phyloP scores from a whole-genome alignment of 2,113 vertebrate genomes.

The Gallinago media region DNA sequence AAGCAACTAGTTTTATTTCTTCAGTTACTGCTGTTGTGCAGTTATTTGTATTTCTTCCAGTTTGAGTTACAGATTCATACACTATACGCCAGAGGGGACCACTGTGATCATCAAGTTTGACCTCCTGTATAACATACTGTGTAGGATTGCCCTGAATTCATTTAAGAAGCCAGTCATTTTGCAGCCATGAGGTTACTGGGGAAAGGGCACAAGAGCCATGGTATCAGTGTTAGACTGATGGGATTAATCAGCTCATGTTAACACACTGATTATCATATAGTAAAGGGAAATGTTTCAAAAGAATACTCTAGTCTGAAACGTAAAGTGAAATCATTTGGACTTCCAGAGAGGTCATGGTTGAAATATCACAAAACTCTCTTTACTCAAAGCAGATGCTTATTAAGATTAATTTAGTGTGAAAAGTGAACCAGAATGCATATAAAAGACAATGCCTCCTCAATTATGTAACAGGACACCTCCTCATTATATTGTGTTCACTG shows the following conservation, averaged over 20 bases:
- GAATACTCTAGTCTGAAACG: conserved; percentile 48
- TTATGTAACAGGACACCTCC: conserved; percentile 77
- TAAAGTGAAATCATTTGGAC: conserved; percentile 75
- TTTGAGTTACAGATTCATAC: conserved; percentile 16
- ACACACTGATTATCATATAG: conserved; percentile 78
- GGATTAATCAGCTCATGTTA: conserved; percentile 83
- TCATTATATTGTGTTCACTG: conserved; percentile 65
- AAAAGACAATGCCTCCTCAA: conserved; percentile 77
- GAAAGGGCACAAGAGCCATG: conserved; percentile 27
- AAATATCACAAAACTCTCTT: conserved; percentile 83
- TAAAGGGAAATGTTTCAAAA: conserved; percentile 70
- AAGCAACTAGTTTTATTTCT: conserved; percentile 20
- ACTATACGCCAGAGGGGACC: background rate
- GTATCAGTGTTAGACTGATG: conserved; percentile 72
- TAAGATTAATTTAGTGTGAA: conserved; percentile 85
- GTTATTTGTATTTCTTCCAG: conserved; percentile 14
- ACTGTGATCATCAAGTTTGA: conserved; percentile 14
- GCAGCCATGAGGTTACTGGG: conserved; percentile 37
- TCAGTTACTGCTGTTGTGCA: background rate
- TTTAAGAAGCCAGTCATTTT: conserved; percentile 63
- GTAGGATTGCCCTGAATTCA: background rate
- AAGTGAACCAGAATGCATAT: conserved; percentile 78
- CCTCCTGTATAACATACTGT: conserved; percentile 12
- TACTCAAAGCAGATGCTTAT: conserved; percentile 83
- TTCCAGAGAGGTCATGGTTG: conserved; percentile 78